Evolutionary conservation across 2,888 invertebrate genomes (phyloP).

Genomic region (Pemphredon lugubris): DNA sequence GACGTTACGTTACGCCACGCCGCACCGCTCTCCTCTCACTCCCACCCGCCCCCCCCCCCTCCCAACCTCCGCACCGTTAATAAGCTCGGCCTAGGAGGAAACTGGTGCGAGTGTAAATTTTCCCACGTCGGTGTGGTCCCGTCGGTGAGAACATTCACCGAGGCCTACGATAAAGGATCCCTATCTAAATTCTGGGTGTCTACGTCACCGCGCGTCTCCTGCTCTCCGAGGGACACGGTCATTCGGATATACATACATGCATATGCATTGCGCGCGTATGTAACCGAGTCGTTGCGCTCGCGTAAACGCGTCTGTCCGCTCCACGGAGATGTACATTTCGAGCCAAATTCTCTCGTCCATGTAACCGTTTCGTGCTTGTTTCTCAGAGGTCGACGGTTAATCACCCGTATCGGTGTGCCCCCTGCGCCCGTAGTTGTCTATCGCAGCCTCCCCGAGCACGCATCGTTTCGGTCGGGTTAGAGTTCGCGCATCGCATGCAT

Average conservation of each 20-base stretch:
- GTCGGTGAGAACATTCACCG: background rate
- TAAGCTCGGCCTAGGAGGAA: conserved; percentile 17
- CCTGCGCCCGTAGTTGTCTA: conserved; percentile 18
- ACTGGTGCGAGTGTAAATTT: no score
- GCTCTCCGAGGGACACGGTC: background rate
- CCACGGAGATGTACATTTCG: conserved; percentile 26
- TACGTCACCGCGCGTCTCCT: background rate
- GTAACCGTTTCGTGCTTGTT: conserved; percentile 38
- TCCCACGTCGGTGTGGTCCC: background rate
- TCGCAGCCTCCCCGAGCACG: conserved; percentile 50
- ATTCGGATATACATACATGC: no score
- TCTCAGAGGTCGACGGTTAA: conserved; percentile 37
- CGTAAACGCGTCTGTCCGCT: conserved; percentile 16
- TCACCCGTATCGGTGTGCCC: conserved; percentile 31
- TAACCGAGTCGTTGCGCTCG: background rate
- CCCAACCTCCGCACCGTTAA: conserved; percentile 10
- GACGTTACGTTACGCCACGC: conserved; percentile 33
- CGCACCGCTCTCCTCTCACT: background rate
- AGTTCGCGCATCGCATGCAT: conserved; percentile 45
- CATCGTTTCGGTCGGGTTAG: conserved; percentile 51
- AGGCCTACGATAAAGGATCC: background rate
- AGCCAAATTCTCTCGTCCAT: conserved; percentile 16
- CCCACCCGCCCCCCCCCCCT: background rate
- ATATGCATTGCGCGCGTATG: no score
- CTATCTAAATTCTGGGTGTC: background rate